phyloP scores from a whole-genome alignment of 30 jellyfish, hydroid and myxozoan species.

The Chironex yamaguchii region DNA sequence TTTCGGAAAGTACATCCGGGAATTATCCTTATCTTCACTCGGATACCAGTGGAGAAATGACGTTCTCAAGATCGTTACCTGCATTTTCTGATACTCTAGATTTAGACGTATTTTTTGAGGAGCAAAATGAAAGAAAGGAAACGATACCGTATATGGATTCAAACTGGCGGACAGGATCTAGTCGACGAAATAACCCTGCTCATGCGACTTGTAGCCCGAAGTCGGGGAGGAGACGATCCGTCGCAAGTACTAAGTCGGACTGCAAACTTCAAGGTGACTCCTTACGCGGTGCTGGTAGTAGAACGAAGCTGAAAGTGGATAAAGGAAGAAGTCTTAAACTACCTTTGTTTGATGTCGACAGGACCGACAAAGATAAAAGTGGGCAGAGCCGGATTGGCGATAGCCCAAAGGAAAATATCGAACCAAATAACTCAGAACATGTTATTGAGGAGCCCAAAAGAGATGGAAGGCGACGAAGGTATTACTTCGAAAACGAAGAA shows the following conservation, averaged over 20 bases:
- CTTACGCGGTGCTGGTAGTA: background rate
- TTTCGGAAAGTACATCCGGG: background rate
- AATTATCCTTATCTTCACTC: background rate
- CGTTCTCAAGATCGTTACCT: background rate
- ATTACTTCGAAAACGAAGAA: constrained; percentile 71
- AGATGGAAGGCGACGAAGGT: background rate
- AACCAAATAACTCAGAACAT: background rate
- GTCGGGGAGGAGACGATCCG: background rate
- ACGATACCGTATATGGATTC: background rate
- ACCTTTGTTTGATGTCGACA: background rate
- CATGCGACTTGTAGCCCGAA: background rate
- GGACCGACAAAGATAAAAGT: background rate
- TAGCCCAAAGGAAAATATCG: background rate
- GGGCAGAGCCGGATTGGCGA: background rate
- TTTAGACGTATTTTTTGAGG: background rate
- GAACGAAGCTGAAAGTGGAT: background rate
- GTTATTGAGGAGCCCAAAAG: background rate
- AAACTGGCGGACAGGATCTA: background rate
- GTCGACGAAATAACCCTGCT: background rate
- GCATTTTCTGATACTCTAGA: background rate
- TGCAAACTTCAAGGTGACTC: background rate
- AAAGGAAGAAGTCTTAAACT: background rate
- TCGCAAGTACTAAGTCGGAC: background rate
- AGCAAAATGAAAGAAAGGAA: background rate
- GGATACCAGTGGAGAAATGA: background rate